Conservation (phyloP, 2,888 invertebrate species). For the Mythimna vitellina region DNA sequence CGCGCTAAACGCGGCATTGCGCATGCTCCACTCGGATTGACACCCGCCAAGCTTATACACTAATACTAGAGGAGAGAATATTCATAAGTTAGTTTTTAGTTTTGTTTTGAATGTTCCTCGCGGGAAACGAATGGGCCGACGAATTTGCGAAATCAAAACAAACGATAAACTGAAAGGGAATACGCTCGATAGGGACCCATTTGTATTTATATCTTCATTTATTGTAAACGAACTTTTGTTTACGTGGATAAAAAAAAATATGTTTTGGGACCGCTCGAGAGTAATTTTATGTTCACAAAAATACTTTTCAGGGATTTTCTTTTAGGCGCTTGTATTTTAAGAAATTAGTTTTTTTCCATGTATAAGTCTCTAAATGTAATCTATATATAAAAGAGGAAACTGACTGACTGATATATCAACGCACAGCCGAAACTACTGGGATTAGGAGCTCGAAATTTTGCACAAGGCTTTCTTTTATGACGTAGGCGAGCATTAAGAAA, state of each 20-base stretch:
- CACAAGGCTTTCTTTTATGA: no score
- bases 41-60: slow-evolving; percentile 79
- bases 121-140: slow-evolving; percentile 62
- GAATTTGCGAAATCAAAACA: slow-evolving; percentile 72
- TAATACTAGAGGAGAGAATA: slow-evolving; percentile 78
- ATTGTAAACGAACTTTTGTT: slow-evolving; percentile 35
- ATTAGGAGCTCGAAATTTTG: no score
- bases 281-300: background rate
- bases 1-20: slow-evolving; percentile 75
- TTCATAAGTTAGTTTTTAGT: slow-evolving; percentile 87
- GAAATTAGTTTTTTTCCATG: background rate
- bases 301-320: background rate
- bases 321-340: background rate
- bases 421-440: no score
- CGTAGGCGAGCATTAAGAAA: no score
- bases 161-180: slow-evolving; percentile 59
- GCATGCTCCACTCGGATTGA: slow-evolving; percentile 85
- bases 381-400: no score
- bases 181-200: slow-evolving; percentile 31
- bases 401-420: no score
- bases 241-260: slow-evolving; percentile 7
- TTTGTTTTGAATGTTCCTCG: slow-evolving; percentile 82
- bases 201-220: slow-evolving; percentile 32
- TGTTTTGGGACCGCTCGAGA: background rate
- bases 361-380: background rate